A percentile compares a stretch with the other conserved stretches of the same genome.
Evolutionary conservation across 2,888 invertebrate species (phyloP).

Genomic region (Perdita meconis): DNA sequence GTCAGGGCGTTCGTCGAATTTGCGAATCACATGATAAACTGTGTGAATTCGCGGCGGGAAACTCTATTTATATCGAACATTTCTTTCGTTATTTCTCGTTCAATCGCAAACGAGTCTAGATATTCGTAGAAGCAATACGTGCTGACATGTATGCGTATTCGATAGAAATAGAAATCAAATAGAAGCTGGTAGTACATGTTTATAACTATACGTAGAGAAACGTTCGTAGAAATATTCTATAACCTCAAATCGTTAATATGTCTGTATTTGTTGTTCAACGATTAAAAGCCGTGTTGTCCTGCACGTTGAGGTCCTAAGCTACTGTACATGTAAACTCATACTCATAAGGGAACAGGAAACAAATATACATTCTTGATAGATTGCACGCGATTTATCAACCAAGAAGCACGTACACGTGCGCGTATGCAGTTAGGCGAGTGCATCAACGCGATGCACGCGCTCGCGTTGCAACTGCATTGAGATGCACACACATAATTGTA

Average conservation of each 20-base stretch:
- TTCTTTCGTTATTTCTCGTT: background rate
- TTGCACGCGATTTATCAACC: background rate
- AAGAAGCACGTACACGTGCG: background rate
- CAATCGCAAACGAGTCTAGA: background rate
- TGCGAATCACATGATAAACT: conserved; percentile 69
- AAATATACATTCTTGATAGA: too few relatives aligned
- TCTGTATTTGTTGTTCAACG: conserved; percentile 2
- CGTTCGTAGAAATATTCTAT: background rate
- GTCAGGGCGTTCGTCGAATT: conserved; percentile 62
- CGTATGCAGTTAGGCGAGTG: background rate
- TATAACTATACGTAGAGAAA: background rate
- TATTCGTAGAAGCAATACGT: background rate
- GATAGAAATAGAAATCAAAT: background rate
- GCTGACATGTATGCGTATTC: background rate
- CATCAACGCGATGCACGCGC: too few relatives aligned
- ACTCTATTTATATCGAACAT: conserved; percentile 53
- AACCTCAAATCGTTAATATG: background rate
- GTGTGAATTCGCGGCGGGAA: conserved; percentile 77
- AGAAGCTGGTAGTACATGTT: background rate
- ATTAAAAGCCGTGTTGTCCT: background rate
- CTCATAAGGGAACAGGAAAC: background rate
- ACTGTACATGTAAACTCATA: conserved; percentile 8
- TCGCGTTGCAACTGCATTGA: background rate
- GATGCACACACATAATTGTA: background rate
- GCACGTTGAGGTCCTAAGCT: conserved; percentile 14